Conservation (phyloP, 2,797 vertebrate genomes). For the Lithobates pipiens region DNA sequence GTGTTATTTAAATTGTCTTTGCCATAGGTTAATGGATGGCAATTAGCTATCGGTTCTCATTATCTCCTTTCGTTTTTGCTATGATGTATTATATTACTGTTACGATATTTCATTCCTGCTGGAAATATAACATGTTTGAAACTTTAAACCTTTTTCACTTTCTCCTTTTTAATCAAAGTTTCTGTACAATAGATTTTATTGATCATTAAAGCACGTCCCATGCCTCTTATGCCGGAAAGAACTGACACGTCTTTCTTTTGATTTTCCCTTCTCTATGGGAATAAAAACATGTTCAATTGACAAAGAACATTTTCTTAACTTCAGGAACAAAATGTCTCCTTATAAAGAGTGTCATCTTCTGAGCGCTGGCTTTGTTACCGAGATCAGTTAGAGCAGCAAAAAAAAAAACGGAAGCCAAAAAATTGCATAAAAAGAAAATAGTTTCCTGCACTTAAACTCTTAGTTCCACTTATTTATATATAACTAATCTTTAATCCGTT, state of each 20-base stretch:
- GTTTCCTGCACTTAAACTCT: not conserved
- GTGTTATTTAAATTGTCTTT: not conserved
- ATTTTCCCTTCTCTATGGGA: slow-evolving; percentile 39
- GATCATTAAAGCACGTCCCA: slow-evolving; percentile 12
- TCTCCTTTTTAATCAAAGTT: slow-evolving; percentile 41
- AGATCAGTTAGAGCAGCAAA: slow-evolving; percentile 20
- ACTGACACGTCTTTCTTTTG: slow-evolving; percentile 40
- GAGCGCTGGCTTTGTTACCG: slow-evolving; percentile 35
- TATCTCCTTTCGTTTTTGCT: not conserved
- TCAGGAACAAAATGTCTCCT: slow-evolving; percentile 68
- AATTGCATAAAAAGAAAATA: not conserved
- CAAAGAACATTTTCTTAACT: slow-evolving; percentile 68
- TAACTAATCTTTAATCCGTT: not conserved
- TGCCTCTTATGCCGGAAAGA: slow-evolving; percentile 17
- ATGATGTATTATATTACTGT: not conserved
- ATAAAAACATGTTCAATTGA: slow-evolving; percentile 51
- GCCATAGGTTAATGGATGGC: slow-evolving; percentile 1
- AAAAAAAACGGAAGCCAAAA: not conserved
- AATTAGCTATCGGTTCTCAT: slow-evolving; percentile 28
- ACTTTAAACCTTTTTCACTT: slow-evolving; percentile 2
- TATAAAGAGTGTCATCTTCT: slow-evolving; percentile 36
- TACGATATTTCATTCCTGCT: slow-evolving; percentile 2
- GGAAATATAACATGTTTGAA: slow-evolving; percentile 22
- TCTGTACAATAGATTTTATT: slow-evolving; percentile 38
- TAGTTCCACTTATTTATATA: not conserved